phyloP scores from a whole-genome alignment of 1,140 invertebrate genomes.

The Bombus affinis region DNA sequence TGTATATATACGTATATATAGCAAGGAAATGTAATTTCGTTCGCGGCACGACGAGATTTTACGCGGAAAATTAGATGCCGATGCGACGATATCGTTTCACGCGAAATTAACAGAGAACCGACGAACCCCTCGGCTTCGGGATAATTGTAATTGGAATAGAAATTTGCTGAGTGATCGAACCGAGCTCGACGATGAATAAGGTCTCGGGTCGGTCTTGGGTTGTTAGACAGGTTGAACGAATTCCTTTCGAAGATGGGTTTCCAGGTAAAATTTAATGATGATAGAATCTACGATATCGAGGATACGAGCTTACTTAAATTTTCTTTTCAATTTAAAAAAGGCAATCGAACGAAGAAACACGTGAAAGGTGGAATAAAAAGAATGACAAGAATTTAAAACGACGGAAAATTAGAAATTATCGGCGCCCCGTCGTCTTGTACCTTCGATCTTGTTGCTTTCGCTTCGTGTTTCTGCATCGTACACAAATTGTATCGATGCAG shows the following conservation, averaged over 20 bases:
- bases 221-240: not conserved
- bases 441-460: not conserved
- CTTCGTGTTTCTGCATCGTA: not conserved
- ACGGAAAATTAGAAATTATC: not conserved
- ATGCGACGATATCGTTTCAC: not conserved
- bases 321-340: not conserved
- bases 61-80: slow-evolving; percentile 18
- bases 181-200: not conserved
- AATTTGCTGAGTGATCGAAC: not conserved
- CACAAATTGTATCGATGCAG: not conserved
- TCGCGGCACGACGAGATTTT: slow-evolving; percentile 12
- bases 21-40: slow-evolving; percentile 27
- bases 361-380: not conserved
- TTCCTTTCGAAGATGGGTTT: not conserved
- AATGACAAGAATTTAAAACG: not conserved
- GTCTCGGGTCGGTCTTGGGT: not conserved
- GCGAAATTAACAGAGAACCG: not conserved
- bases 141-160: slow-evolving; percentile 6
- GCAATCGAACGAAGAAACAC: not conserved
- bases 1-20: not conserved
- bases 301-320: not conserved
- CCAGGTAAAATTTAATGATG: not conserved
- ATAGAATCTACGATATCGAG: not conserved
- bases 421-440: not conserved
- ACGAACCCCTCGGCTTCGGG: not conserved